Evolutionary conservation across 2,888 invertebrate genomes (phyloP), one percentile per base, ranked within the genome.

Genomic region (Antitype chi): DNA sequence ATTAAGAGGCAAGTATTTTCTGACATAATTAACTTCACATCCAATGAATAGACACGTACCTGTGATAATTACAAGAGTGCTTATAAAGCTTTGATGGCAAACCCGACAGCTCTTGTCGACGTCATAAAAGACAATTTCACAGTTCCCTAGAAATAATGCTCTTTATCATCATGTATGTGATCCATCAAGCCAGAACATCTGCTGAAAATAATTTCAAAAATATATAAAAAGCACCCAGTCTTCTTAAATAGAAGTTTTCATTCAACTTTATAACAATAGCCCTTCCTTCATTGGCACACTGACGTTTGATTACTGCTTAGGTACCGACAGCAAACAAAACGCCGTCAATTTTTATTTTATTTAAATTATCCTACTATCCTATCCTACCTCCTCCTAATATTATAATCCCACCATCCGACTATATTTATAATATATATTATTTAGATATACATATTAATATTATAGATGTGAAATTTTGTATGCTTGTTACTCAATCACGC

Each of bases 251-350:
- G 95, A 94, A 95, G 92, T 96, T 96, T 96, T 96, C 96, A 96
- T 96, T 96, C 95, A 96, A 94, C 93, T 92, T 92, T 92, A 92
- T 91, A 96, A 96, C 96, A 96, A 96, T 95, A 93, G 96, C 89
- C 94, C 94, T 95, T 96, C 95, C 95, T 96, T 96, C 96, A 96
- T 96, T 96, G 96, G 96, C 95, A 94, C 95, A 95, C 95, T 95
- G 95, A 93, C 94, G 93, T 94, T 95, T 96, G 96, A 96, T 96
- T 95, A 94, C 94, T 89, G 92, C 88, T 88, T 90, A 89, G 72
- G 92, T 94, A 96, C 83, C 47, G 95, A 89, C 79, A 90, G 92
- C 92, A 96, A 38, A 80, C 91, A 89, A 71, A 80, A 85, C 55
- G 3, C 6, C 49, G n/a, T 28, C 38, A 43, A 23, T 8, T 47